These are phyloP conservation scores for Harpagoxenus sublaevis DNA, from an alignment of 2,888 invertebrate genomes.

Conservation along the genomic window DNA sequence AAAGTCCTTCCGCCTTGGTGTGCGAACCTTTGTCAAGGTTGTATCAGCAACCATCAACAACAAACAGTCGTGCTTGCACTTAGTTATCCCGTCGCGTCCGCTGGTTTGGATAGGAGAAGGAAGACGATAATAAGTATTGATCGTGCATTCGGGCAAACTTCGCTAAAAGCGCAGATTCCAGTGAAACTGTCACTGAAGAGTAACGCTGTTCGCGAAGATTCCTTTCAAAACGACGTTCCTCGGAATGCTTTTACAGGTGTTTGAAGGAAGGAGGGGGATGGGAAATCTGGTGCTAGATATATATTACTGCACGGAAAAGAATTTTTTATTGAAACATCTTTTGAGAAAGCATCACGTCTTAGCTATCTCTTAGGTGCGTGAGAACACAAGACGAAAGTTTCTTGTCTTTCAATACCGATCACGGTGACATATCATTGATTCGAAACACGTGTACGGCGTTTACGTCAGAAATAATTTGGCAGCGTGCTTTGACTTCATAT, in stretches of 20 bases:
- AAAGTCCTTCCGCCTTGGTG: too few relatives aligned
- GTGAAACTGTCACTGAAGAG: slow-evolving; percentile 46
- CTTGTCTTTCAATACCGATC: slow-evolving; percentile 6
- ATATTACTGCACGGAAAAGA: slow-evolving; percentile 43
- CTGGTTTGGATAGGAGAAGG: background rate
- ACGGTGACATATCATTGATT: slow-evolving; percentile 40
- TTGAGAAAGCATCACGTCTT: slow-evolving; percentile 7
- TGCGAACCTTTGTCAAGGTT: too few relatives aligned
- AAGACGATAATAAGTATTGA: slow-evolving; percentile 51
- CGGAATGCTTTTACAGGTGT: slow-evolving; percentile 64
- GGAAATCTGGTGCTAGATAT: background rate
- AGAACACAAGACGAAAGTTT: slow-evolving; percentile 31
- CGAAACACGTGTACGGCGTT: background rate
- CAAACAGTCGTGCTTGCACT: slow-evolving; percentile 14
- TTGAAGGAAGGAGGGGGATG: slow-evolving; percentile 16
- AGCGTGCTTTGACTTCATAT: background rate
- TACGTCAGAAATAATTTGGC: slow-evolving; percentile 33
- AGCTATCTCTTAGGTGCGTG: slow-evolving; percentile 14
- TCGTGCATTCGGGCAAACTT: slow-evolving; percentile 25
- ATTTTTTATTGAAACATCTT: slow-evolving; percentile 59
- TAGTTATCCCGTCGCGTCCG: slow-evolving; percentile 5
- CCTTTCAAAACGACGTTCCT: slow-evolving; percentile 49
- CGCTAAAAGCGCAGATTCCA: slow-evolving; percentile 45
- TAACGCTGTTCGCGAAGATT: slow-evolving; percentile 45
- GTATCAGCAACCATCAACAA: too few relatives aligned